Base-by-base conservation (phyloP, 2,113 vertebrate genomes). In the Mionectes macconnelli region DNA sequence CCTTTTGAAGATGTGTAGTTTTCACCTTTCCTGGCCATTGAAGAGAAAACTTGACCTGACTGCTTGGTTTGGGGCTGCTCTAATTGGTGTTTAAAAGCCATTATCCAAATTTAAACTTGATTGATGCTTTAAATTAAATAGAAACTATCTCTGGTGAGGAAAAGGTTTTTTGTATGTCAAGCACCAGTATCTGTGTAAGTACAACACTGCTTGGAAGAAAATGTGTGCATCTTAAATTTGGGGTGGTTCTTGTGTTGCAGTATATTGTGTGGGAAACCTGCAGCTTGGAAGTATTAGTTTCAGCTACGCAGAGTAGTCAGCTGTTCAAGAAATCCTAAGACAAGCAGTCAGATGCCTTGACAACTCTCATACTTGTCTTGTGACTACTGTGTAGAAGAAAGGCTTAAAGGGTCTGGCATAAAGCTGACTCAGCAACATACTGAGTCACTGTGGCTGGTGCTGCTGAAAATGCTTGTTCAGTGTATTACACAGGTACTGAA, bases 1-100 rank as follows among this genome's bases (percentile, higher is more conserved):
- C 28, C 23, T 81, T 55, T 21, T 53, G 47, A 81, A 77, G 16
- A 21, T 10, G 4, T 30, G 69, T 4, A 3, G 1, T 44, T 83
- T 39, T 66, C 1, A 28, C 9, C 0, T 6, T 28, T 57, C 1
- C 0, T 62, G 14, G 4, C 8, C 87, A 2, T 7, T 45, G 21
- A 53, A 53, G 30, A 18, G 25, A 49, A 28, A 37, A 8, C 8
- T 47, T 72, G 47, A 47, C 30, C 23, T 74, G 21, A 59, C 7
- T 63, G 30, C 14, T 14, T 14, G 9, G 22, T 12, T 60, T 81
- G 33, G 12, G 0, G 2, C 75, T 50, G 16, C 63, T 59, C 11
- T 68, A 82, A 40, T 16, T 47, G 4, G 18, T 62, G 7, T 15
- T 74, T 59, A 17, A 74, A 75, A 39, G 1, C 47, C 12, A 6